Evolutionary conservation across 2,113 vertebrate species (phyloP), one percentile per base, ranked within the genome.

Genomic region (Silurus meridionalis): DNA sequence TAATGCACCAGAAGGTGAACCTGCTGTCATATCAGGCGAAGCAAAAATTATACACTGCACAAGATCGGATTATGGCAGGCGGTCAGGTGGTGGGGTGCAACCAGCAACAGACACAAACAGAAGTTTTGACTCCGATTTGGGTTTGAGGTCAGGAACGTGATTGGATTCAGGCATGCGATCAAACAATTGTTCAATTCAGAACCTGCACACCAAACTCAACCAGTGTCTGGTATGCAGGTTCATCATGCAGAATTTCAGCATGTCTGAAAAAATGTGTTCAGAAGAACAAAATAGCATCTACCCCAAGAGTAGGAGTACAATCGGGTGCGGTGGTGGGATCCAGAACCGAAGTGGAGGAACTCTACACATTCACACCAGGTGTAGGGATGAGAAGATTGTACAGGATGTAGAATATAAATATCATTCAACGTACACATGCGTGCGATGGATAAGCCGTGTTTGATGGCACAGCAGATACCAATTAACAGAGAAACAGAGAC

Each of bases 321-420:
- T 52, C 17, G 19, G 64, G 53, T 25, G 48, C 15, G 4, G 15
- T 50, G 10, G 66, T 69, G 75, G 67, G 52, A 23, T 46, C 37
- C 75, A 75, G 25, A 50, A 66, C 69, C 57, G 67, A 55, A 64
- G 23, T 37, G 64, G 72, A 82, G 46, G 64, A n/a, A 80, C 53
- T 61, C 87, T 87, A 84, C 64, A 90, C 64, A 87, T 60, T 75
- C 69, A 86, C 71, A 85, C 67, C 75, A 80, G 48, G 63, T 74
- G 46, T 28, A 48, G 75, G 48, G 69, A 80, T 66, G 71, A 37
- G 52, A 77, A 82, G 28, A 90, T 83, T 85, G 87, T 55, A 58
- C 71, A 83, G 50, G 23, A 84, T 83, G 86, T 66, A 82, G 80
- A 37, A 88, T 66, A 83, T 63, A 48, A 80, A 66, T 46, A 61